Conservation (phyloP, 2,797 vertebrate species). For the Chelon labrosus region DNA sequence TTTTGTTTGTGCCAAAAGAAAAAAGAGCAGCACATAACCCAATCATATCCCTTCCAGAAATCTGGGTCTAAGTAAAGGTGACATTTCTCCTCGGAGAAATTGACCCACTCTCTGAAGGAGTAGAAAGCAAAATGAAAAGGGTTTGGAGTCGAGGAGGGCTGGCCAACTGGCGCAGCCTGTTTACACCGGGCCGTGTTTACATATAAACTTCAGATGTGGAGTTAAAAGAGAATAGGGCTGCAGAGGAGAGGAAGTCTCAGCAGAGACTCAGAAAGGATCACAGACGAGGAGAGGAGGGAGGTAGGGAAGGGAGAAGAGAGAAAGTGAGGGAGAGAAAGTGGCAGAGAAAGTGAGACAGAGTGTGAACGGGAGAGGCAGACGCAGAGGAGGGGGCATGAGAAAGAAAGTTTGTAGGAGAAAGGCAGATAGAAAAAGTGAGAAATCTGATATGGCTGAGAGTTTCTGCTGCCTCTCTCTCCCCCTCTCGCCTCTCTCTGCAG, state of each 20-base stretch:
- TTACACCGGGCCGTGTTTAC: slow-evolving; percentile 79
- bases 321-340: slow-evolving; percentile 41
- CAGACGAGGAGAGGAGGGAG: slow-evolving; percentile 63
- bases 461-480: slow-evolving; percentile 67
- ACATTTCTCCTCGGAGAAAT: slow-evolving; percentile 55
- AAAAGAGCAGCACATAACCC: slow-evolving; percentile 34
- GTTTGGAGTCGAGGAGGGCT: slow-evolving; percentile 47
- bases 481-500: slow-evolving; percentile 71
- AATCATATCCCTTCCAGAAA: slow-evolving; percentile 48
- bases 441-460: slow-evolving; percentile 84
- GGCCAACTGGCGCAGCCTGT: slow-evolving; percentile 71
- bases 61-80: slow-evolving; percentile 54
- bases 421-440: slow-evolving; percentile 79
- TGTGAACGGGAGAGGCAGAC: slow-evolving; percentile 69
- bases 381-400: slow-evolving; percentile 69
- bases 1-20: slow-evolving; percentile 50
- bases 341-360: slow-evolving; percentile 66
- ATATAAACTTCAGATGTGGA: slow-evolving; percentile 80
- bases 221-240: slow-evolving; percentile 83
- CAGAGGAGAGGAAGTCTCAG: slow-evolving; percentile 80
- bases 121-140: slow-evolving; percentile 67
- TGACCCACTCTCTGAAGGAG: slow-evolving; percentile 62
- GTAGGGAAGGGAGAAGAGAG: slow-evolving; percentile 8
- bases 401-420: slow-evolving; percentile 77
- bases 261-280: slow-evolving; percentile 80